Conservation (phyloP, 2,888 invertebrate species). For the Synergus umbraculus region DNA sequence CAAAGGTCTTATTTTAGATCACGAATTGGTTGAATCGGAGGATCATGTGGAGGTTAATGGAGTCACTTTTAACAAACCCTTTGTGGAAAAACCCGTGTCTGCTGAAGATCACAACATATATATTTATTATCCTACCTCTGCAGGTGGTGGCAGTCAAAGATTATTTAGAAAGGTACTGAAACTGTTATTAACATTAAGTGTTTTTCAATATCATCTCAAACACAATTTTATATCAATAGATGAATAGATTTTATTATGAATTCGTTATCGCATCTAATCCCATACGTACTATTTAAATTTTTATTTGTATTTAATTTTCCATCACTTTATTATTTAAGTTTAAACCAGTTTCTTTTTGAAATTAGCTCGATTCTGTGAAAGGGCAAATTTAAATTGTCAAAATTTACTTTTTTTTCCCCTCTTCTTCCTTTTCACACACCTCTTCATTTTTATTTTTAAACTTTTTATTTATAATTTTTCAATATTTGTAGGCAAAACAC, state of each 20-base stretch:
- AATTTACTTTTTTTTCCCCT: not conserved
- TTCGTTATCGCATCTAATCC: not conserved
- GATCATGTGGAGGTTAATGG: conserved; percentile 99
- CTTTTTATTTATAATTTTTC: not conserved
- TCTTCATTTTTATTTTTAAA: not conserved
- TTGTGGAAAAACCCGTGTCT: conserved; percentile 99
- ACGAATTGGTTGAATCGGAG: conserved; percentile 95
- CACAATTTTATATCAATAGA: not conserved
- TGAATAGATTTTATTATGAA: not conserved
- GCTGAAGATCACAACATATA: conserved; percentile 99
- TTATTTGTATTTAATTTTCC: not conserved
- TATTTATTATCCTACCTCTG: conserved; percentile 99
- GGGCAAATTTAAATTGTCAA: no score
- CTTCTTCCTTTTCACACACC: not conserved
- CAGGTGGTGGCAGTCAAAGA: conserved; percentile 98
- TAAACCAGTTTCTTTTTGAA: no score
- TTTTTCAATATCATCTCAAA: not conserved
- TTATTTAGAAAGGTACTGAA: conserved; percentile 95
- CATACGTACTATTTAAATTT: not conserved
- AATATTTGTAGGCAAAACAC: conserved; percentile 14
- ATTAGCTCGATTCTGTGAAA: no score
- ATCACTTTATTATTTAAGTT: not conserved
- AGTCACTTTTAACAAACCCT: conserved; percentile 96
- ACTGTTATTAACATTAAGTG: conserved; percentile 16
- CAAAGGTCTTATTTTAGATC: conserved; percentile 81